These are phyloP conservation scores for Chymomyza procnemis DNA, from an alignment of 2,888 invertebrate species.

Conservation along the genomic window DNA sequence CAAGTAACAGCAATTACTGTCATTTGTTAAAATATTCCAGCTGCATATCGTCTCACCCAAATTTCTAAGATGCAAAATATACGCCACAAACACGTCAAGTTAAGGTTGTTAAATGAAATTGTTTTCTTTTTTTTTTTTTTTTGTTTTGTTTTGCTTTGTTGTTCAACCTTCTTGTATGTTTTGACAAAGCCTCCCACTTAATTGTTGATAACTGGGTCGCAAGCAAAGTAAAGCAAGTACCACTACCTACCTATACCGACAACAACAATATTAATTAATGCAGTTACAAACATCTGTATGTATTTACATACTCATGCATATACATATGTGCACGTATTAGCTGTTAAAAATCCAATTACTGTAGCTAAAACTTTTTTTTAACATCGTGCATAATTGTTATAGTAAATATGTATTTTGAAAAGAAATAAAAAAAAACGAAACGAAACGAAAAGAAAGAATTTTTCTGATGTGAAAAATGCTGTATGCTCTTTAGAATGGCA, in stretches of 20 bases:
- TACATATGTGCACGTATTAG: not conserved
- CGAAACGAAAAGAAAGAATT: not conserved
- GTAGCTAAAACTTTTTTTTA: not conserved
- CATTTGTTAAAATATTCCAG: too few species aligned
- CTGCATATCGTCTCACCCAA: too few species aligned
- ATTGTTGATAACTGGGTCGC: not conserved
- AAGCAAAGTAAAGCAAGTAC: not conserved
- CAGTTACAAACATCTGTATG: not conserved
- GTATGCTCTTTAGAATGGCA: not conserved
- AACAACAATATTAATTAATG: not conserved
- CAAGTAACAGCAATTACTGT: too few species aligned
- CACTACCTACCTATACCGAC: not conserved
- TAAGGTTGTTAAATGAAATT: not conserved
- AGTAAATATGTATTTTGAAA: not conserved
- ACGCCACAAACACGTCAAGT: not conserved
- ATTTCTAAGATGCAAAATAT: too few species aligned
- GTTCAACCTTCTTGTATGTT: not conserved
- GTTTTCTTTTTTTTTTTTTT: not conserved
- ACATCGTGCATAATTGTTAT: not conserved
- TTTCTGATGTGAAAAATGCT: not conserved
- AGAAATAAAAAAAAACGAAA: not conserved
- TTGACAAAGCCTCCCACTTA: not conserved
- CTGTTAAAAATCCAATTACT: conserved; percentile 6
- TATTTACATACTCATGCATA: not conserved
- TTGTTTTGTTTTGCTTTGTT: not conserved